Conservation (phyloP, 2,888 invertebrate species). For the Napeogenes sylphis region DNA sequence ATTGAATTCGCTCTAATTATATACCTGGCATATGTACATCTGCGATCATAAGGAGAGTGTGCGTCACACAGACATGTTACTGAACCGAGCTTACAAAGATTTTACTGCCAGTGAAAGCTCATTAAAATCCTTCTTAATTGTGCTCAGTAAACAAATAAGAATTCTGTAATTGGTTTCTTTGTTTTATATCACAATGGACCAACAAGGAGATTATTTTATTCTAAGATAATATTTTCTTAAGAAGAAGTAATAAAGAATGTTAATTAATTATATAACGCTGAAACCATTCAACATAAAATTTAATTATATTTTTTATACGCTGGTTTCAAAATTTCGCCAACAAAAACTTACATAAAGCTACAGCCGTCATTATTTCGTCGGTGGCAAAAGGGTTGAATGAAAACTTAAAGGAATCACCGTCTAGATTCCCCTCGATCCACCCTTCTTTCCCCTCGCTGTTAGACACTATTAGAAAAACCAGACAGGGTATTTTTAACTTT, state of each 20-base stretch:
- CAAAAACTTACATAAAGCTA: not conserved
- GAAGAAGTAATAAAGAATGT: not conserved
- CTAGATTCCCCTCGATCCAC: not conserved
- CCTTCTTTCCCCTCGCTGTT: conserved; percentile 22
- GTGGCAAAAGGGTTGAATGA: conserved; percentile 23
- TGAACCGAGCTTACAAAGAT: conserved; percentile 11
- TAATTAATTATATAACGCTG: no score
- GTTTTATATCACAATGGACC: conserved; percentile 18
- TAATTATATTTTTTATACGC: not conserved
- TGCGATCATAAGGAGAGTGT: not conserved
- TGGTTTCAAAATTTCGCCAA: not conserved
- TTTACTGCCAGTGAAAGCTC: conserved; percentile 23
- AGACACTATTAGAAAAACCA: conserved; percentile 21
- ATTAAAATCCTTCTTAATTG: conserved; percentile 26
- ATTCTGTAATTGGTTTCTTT: conserved; percentile 27
- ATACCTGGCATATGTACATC: no score
- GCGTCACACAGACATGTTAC: not conserved
- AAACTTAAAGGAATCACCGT: conserved; percentile 20
- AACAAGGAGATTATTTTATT: conserved; percentile 15
- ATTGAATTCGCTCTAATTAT: no score
- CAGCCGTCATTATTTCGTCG: conserved; percentile 23
- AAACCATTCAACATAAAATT: no score
- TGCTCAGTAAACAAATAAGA: conserved; percentile 24
- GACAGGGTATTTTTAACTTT: conserved; percentile 10
- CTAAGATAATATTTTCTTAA: conserved; percentile 10